phyloP scores from a whole-genome alignment of 1,140 invertebrate species.

The Cyphomyrmex costatus region DNA sequence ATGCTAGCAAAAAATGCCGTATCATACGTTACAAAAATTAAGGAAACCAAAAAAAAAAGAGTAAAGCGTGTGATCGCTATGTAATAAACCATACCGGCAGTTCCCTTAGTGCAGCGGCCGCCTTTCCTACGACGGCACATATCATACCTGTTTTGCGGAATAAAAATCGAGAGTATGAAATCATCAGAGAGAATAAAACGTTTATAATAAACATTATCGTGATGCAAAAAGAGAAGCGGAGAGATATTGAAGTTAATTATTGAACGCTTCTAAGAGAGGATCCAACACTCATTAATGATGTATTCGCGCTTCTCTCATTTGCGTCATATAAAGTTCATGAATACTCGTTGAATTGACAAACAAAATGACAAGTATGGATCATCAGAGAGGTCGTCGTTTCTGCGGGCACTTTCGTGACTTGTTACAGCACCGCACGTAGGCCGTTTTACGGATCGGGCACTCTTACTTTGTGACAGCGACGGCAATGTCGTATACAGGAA shows the following conservation, averaged over 20 bases:
- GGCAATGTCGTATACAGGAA: slow-evolving; percentile 98
- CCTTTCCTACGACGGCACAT: slow-evolving; percentile 97
- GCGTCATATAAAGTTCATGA: background rate
- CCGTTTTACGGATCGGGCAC: slow-evolving; percentile 70
- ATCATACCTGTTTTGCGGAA: slow-evolving; percentile 94
- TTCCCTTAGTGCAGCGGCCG: slow-evolving; percentile 98
- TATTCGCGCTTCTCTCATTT: slow-evolving; percentile 9
- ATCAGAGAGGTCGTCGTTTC: background rate
- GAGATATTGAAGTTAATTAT: background rate
- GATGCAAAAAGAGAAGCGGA: slow-evolving; percentile 7
- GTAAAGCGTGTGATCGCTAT: slow-evolving; percentile 84
- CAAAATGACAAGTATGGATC: background rate
- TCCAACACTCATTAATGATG: slow-evolving; percentile 10
- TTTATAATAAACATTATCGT: slow-evolving; percentile 38
- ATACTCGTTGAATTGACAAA: slow-evolving; percentile 24
- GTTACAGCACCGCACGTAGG: background rate
- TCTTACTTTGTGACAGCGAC: slow-evolving; percentile 98
- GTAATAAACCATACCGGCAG: slow-evolving; percentile 93
- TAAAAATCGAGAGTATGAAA: slow-evolving; percentile 86
- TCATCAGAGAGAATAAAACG: slow-evolving; percentile 73
- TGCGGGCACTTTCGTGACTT: background rate
- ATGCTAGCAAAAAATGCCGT: slow-evolving; percentile 38
- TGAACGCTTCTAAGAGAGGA: slow-evolving; percentile 18
- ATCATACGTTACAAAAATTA: slow-evolving; percentile 41
- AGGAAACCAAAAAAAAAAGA: slow-evolving; percentile 60